Conservation (phyloP, 2,797 vertebrate genomes). For the Chaetodon trifasciatus region DNA sequence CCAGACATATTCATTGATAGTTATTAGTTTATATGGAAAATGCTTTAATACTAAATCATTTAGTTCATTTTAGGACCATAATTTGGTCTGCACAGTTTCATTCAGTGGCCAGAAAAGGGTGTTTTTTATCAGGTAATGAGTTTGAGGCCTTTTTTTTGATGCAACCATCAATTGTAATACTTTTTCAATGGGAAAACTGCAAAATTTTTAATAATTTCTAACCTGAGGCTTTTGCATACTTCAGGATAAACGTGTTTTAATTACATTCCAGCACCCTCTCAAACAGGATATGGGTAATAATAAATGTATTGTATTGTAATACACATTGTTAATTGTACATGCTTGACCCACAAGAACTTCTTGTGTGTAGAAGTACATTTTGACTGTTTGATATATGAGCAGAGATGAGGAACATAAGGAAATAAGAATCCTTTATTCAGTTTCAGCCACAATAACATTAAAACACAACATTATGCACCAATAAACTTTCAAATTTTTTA, state of each 20-base stretch:
- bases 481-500: constrained; percentile 11
- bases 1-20: not conserved
- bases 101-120: not conserved
- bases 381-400: not conserved
- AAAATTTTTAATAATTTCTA: not conserved
- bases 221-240: not conserved
- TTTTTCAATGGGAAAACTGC: not conserved
- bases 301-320: no score
- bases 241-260: not conserved
- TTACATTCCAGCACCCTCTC: not conserved
- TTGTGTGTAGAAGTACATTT: not conserved
- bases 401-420: not conserved
- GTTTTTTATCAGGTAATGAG: not conserved
- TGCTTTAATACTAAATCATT: not conserved
- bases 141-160: not conserved
- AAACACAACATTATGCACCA: constrained; percentile 14
- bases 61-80: not conserved
- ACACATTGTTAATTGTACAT: no score
- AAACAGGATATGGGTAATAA: not conserved
- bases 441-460: constrained; percentile 13
- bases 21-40: not conserved
- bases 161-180: not conserved
- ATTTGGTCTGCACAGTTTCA: not conserved
- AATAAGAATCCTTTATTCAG: constrained; percentile 32
- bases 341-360: not conserved